Conservation (phyloP, 2,888 invertebrate genomes). For the Tachina grossa region DNA sequence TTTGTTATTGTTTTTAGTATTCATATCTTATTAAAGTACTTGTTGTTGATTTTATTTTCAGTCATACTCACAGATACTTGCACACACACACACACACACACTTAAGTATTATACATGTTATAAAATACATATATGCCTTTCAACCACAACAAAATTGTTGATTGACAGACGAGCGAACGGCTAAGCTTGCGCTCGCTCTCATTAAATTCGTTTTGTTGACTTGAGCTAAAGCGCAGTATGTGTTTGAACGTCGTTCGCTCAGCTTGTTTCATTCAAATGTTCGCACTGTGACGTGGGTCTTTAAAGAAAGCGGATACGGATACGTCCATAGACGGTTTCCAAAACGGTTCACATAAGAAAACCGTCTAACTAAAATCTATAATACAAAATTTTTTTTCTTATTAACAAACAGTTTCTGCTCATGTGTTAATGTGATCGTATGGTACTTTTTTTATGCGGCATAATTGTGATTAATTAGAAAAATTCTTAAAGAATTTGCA, state of each 20-base stretch:
- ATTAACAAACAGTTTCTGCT: constrained; percentile 15
- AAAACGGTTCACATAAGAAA: constrained; percentile 59
- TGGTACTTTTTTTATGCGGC: constrained; percentile 17
- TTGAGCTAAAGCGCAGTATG: constrained; percentile 57
- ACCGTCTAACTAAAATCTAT: constrained; percentile 40
- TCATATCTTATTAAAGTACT: constrained; percentile 31
- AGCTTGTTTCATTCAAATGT: constrained; percentile 59
- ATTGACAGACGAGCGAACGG: constrained; percentile 40
- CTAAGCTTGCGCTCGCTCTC: constrained; percentile 55
- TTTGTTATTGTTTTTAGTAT: constrained; percentile 41
- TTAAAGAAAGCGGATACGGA: constrained; percentile 72
- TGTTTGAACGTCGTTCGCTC: constrained; percentile 62
- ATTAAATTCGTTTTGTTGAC: constrained; percentile 52
- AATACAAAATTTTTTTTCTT: constrained; percentile 17
- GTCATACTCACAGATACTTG: constrained; percentile 24
- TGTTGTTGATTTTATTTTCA: constrained; percentile 36
- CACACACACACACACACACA: constrained; percentile 25
- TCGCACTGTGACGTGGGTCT: constrained; percentile 67
- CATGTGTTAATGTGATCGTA: constrained; percentile 13
- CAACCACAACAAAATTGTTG: constrained; percentile 46
- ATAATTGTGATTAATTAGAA: constrained; percentile 42
- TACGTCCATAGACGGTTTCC: constrained; percentile 58
- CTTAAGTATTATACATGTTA: neutral
- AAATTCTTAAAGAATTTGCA: constrained; percentile 43
- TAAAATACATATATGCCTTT: constrained; percentile 44